Evolutionary conservation across 2,888 invertebrate genomes (phyloP).

Genomic region (Buathra laborator): DNA sequence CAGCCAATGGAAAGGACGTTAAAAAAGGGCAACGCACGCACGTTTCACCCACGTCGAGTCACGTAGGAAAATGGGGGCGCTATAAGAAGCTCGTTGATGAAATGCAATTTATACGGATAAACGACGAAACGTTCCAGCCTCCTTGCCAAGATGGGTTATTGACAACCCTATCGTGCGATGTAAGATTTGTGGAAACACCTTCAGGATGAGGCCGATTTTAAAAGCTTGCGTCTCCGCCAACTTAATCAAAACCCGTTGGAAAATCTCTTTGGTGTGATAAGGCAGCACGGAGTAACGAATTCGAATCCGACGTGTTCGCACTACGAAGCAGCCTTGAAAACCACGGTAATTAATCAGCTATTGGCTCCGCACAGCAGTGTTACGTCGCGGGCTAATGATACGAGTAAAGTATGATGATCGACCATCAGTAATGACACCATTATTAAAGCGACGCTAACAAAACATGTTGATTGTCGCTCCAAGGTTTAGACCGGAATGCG

Average conservation of each 20-base stretch:
- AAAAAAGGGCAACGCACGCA: neutral
- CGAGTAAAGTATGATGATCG: too few species aligned
- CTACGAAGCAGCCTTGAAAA: conserved; percentile 16
- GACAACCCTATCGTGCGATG: conserved; percentile 21
- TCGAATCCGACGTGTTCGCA: neutral
- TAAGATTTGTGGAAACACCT: conserved; percentile 27
- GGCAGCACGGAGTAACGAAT: conserved; percentile 22
- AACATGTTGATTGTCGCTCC: too few species aligned
- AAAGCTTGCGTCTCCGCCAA: conserved; percentile 12
- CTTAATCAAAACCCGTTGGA: conserved; percentile 32
- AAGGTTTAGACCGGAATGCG: too few species aligned
- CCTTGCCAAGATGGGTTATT: conserved; percentile 30
- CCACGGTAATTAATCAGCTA: neutral
- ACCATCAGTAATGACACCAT: too few species aligned
- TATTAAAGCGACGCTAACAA: too few species aligned
- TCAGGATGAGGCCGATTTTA: too few species aligned
- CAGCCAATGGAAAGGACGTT: neutral
- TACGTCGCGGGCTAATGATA: too few species aligned
- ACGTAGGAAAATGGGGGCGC: conserved; percentile 24
- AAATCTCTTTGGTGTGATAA: conserved; percentile 29
- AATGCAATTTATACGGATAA: conserved; percentile 14
- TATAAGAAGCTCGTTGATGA: neutral
- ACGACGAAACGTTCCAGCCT: conserved; percentile 11
- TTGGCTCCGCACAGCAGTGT: too few species aligned
- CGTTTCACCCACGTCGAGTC: neutral